Percentiles rank a stretch among this genome's conserved stretches.
phyloP scores from a whole-genome alignment of 2,888 invertebrate species.

The Aleiodes leptofemur region DNA sequence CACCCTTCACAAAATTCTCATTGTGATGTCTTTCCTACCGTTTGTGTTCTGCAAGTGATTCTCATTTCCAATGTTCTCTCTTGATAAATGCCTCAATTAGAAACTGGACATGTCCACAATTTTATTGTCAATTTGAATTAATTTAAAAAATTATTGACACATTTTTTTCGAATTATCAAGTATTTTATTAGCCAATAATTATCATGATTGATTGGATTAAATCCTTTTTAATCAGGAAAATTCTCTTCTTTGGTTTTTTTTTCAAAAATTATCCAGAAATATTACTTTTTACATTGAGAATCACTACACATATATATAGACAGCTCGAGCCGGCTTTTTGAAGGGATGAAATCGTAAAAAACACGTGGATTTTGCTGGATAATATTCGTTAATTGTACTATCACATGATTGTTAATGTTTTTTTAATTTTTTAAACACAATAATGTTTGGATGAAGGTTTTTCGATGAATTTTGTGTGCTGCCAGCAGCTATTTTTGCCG shows the following conservation, averaged over 20 bases:
- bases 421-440: constrained; percentile 22
- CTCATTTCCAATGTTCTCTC: constrained; percentile 17
- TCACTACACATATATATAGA: constrained; percentile 6
- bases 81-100: neutral
- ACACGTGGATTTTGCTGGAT: constrained; percentile 7
- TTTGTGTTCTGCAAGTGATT: constrained; percentile 16
- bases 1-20: constrained; percentile 23
- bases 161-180: neutral
- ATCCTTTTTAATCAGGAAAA: too few species aligned
- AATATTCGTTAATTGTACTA: constrained; percentile 44
- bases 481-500: constrained; percentile 64
- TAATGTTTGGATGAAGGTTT: constrained; percentile 24
- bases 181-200: neutral
- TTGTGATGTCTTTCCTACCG: neutral
- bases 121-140: neutral
- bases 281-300: neutral
- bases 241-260: too few species aligned
- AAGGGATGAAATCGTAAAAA: constrained; percentile 8
- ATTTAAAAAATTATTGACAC: neutral
- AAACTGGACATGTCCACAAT: neutral
- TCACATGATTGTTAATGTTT: constrained; percentile 37
- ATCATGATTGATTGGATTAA: neutral
- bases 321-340: constrained; percentile 29
- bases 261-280: neutral
- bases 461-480: constrained; percentile 61